Conservation (phyloP, 2,888 invertebrate genomes). For the Sisyra nigra region DNA sequence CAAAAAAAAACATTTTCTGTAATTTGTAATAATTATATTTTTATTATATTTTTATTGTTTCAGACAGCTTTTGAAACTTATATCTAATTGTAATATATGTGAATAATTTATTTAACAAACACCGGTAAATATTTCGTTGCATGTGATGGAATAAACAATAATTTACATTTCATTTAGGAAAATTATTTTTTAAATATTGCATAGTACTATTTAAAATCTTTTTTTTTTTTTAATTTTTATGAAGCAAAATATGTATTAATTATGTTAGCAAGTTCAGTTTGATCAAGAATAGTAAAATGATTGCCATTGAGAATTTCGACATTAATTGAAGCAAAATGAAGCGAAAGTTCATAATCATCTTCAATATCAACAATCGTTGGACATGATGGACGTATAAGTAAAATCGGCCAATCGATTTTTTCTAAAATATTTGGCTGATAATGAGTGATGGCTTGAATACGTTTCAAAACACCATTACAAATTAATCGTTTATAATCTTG, state of each 20-base stretch:
- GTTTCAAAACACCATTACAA: constrained; percentile 30
- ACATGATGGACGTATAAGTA: constrained; percentile 46
- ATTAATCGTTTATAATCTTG: constrained; percentile 26
- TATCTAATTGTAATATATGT: too few relatives aligned
- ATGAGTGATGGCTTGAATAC: constrained; percentile 34
- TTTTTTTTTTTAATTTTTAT: not conserved
- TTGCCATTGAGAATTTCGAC: not conserved
- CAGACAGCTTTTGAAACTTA: too few relatives aligned
- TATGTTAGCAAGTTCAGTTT: not conserved
- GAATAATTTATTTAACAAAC: too few relatives aligned
- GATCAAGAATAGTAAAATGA: not conserved
- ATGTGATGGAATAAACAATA: too few relatives aligned
- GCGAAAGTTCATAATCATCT: constrained; percentile 1
- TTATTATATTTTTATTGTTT: too few relatives aligned
- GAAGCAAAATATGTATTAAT: too few relatives aligned
- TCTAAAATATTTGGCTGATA: constrained; percentile 20
- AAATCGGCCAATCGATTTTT: constrained; percentile 35
- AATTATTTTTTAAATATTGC: too few relatives aligned
- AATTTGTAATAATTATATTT: too few relatives aligned
- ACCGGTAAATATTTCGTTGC: too few relatives aligned
- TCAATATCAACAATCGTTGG: constrained; percentile 27
- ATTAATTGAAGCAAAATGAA: constrained; percentile 14
- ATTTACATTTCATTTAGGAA: too few relatives aligned
- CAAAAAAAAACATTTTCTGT: too few relatives aligned
- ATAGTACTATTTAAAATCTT: too few relatives aligned